Percentiles rank a stretch among this genome's conserved stretches.
These are phyloP conservation scores for Atta colombica DNA, from an alignment of 1,140 invertebrate species.

Conservation along the genomic window DNA sequence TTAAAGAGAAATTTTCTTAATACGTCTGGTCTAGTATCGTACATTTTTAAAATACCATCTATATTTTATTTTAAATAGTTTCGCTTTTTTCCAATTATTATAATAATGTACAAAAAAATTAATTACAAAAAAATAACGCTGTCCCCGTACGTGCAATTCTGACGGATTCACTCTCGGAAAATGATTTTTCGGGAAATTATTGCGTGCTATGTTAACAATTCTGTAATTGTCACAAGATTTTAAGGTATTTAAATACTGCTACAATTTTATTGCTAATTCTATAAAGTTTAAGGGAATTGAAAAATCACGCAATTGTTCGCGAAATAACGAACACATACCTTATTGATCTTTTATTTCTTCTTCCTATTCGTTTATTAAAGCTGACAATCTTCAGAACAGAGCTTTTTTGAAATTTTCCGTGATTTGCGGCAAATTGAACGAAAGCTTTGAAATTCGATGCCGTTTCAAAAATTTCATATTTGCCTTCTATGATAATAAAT, in stretches of 20 bases:
- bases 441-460: conserved; percentile 40
- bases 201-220: conserved; percentile 1
- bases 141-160: not conserved
- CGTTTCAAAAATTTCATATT: conserved; percentile 1
- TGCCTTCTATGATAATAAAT: not conserved
- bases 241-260: not conserved
- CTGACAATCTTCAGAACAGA: not conserved
- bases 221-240: not conserved
- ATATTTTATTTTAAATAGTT: not conserved
- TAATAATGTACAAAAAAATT: conserved; percentile 10
- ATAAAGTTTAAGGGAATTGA: not conserved
- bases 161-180: not conserved
- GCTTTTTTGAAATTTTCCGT: not conserved
- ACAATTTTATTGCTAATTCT: not conserved
- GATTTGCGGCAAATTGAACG: conserved; percentile 8
- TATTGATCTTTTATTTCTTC: not conserved
- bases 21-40: not conserved
- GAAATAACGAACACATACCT: not conserved
- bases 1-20: conserved; percentile 3
- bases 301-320: not conserved
- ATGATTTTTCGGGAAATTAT: not conserved
- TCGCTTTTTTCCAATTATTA: not conserved
- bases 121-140: not conserved
- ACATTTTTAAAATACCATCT: not conserved
- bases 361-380: not conserved